phyloP scores from a whole-genome alignment of 2,888 invertebrate genomes.

The Chymomyza amoena region DNA sequence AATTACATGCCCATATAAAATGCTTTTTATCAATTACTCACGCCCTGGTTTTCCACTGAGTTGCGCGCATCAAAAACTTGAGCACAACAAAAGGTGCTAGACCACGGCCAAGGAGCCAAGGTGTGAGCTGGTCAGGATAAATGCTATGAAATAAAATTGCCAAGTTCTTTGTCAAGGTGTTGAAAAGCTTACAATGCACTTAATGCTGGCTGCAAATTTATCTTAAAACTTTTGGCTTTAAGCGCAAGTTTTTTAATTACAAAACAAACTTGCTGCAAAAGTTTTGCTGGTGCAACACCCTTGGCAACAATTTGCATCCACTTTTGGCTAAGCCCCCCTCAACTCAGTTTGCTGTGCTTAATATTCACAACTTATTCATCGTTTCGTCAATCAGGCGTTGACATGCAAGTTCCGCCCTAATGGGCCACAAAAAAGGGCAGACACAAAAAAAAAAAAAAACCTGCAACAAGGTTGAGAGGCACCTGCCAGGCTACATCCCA shows the following conservation, averaged over 20 bases:
- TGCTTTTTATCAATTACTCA: constrained; percentile 46
- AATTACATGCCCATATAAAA: constrained; percentile 13
- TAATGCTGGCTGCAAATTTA: constrained; percentile 7
- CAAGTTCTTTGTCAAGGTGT: constrained; percentile 30
- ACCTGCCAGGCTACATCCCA: constrained; percentile 9
- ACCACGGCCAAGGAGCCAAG: neutral
- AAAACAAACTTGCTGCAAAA: constrained; percentile 20
- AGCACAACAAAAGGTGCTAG: neutral
- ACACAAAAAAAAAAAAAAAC: constrained; percentile 7
- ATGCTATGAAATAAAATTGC: neutral
- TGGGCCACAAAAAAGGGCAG: constrained; percentile 31
- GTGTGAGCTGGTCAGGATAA: neutral
- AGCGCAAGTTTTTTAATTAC: constrained; percentile 30
- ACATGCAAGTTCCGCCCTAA: constrained; percentile 71
- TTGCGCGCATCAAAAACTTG: constrained; percentile 8
- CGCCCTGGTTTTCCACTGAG: constrained; percentile 18
- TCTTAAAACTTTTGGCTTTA: constrained; percentile 13
- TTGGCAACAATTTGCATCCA: neutral
- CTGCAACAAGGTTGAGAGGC: constrained; percentile 9
- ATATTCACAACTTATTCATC: constrained; percentile 62
- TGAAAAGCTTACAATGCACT: constrained; percentile 26
- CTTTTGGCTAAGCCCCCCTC: neutral
- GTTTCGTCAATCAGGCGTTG: constrained; percentile 75
- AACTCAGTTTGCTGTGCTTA: constrained; percentile 11
- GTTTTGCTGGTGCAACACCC: neutral